Percentiles rank a stretch among this genome's conserved stretches.
Conservation (phyloP, 1,140 invertebrate genomes). For the Neodiprion lecontei region DNA sequence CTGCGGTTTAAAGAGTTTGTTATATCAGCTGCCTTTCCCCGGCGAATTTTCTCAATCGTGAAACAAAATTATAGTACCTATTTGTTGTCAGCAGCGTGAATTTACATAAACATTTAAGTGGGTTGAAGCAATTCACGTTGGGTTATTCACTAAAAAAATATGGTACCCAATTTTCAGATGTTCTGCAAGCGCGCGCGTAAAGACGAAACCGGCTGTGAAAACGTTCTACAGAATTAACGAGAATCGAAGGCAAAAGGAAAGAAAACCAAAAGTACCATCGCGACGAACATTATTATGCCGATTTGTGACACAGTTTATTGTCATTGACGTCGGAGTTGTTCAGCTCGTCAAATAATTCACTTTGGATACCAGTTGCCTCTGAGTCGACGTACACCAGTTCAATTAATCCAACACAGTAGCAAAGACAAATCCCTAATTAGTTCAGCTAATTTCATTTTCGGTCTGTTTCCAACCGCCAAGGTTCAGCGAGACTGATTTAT, state of each 20-base stretch:
- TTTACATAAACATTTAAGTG: neutral
- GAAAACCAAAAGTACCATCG: neutral
- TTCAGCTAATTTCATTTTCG: slow-evolving; percentile 46
- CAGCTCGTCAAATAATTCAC: slow-evolving; percentile 12
- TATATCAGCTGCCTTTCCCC: neutral
- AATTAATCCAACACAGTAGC: slow-evolving; percentile 54
- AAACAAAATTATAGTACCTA: neutral
- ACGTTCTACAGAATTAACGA: neutral
- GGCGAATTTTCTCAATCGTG: neutral
- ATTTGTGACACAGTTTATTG: neutral
- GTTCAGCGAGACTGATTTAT: slow-evolving; percentile 49
- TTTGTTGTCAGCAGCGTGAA: neutral
- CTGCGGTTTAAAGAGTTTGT: neutral
- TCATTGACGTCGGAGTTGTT: slow-evolving; percentile 1
- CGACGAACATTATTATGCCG: neutral
- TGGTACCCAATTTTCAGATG: neutral
- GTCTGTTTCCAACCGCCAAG: slow-evolving; percentile 43
- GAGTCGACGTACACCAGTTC: slow-evolving; percentile 14
- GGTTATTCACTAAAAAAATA: neutral
- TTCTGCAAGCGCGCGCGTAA: neutral
- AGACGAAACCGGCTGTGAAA: neutral
- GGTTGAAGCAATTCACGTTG: neutral
- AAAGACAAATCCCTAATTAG: slow-evolving; percentile 52
- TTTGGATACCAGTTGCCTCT: slow-evolving; percentile 25
- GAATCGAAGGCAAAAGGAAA: neutral